These are phyloP conservation scores for Nymphalis polychloros DNA, from an alignment of 2,888 invertebrate species.

Conservation along the genomic window DNA sequence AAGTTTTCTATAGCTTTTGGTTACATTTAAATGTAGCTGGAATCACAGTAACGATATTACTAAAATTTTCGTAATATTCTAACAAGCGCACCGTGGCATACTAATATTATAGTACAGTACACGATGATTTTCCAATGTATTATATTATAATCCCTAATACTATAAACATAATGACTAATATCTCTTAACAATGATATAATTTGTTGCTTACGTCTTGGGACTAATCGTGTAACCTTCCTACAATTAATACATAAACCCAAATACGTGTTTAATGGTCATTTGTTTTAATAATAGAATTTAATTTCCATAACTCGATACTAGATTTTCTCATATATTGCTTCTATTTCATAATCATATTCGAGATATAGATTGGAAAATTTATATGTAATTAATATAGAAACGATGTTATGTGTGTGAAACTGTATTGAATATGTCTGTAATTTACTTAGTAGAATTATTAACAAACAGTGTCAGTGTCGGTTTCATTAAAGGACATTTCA, in stretches of 20 bases:
- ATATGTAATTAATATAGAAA: too few relatives aligned
- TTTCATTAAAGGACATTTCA: too few relatives aligned
- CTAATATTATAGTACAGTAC: constrained; percentile 41
- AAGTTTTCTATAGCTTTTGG: constrained; percentile 12
- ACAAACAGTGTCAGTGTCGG: too few relatives aligned
- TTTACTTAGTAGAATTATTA: too few relatives aligned
- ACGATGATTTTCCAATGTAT: too few relatives aligned
- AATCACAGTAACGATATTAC: constrained; percentile 35
- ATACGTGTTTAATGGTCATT: constrained; percentile 17
- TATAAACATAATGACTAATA: neutral
- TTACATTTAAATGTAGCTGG: constrained; percentile 34
- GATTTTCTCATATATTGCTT: too few relatives aligned
- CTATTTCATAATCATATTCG: too few relatives aligned
- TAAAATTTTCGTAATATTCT: constrained; percentile 46
- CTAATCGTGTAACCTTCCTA: neutral
- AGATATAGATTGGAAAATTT: too few relatives aligned
- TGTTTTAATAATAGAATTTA: neutral
- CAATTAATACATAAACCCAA: neutral
- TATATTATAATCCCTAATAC: neutral
- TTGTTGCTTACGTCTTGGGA: neutral
- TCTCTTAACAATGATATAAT: neutral
- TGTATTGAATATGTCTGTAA: too few relatives aligned
- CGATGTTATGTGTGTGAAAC: too few relatives aligned
- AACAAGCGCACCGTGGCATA: constrained; percentile 45
- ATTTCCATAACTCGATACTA: neutral